These are phyloP conservation scores for Thymelicus lineola DNA, from an alignment of 2,888 invertebrate species.

Conservation along the genomic window DNA sequence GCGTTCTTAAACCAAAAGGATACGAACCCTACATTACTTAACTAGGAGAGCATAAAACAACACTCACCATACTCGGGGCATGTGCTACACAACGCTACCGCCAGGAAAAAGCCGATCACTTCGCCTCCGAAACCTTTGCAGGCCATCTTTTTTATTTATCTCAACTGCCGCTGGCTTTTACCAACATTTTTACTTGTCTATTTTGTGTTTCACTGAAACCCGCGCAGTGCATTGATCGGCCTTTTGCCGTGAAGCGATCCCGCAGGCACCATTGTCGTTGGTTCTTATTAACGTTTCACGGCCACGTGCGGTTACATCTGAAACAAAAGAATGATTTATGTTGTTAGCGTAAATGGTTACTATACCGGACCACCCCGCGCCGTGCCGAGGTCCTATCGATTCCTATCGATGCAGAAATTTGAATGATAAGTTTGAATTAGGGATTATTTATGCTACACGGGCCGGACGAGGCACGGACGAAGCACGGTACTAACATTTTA, in stretches of 20 bases:
- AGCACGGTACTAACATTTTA: too few species aligned
- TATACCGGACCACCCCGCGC: too few species aligned
- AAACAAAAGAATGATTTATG: constrained; percentile 50
- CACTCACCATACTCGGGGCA: constrained; percentile 80
- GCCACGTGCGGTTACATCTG: constrained; percentile 62
- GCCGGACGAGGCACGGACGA: too few species aligned
- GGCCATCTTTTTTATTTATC: constrained; percentile 75
- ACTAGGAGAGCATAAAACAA: constrained; percentile 26
- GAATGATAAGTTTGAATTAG: too few species aligned
- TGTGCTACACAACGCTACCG: constrained; percentile 76
- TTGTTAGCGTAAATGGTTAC: too few species aligned
- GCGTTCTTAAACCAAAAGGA: not conserved
- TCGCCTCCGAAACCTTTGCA: constrained; percentile 73
- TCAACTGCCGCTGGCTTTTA: constrained; percentile 78
- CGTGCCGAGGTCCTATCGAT: too few species aligned
- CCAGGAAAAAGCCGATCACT: constrained; percentile 77
- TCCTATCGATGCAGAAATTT: too few species aligned
- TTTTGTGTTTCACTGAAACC: constrained; percentile 66
- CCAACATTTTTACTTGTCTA: constrained; percentile 74
- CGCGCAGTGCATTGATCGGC: constrained; percentile 60
- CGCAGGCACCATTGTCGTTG: constrained; percentile 61
- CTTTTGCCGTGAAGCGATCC: constrained; percentile 53
- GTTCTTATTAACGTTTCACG: constrained; percentile 42
- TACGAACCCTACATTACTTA: not conserved
- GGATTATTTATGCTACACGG: too few species aligned